Conservation (phyloP, 2,888 invertebrate genomes). For the Nemotelus nigrinus region DNA sequence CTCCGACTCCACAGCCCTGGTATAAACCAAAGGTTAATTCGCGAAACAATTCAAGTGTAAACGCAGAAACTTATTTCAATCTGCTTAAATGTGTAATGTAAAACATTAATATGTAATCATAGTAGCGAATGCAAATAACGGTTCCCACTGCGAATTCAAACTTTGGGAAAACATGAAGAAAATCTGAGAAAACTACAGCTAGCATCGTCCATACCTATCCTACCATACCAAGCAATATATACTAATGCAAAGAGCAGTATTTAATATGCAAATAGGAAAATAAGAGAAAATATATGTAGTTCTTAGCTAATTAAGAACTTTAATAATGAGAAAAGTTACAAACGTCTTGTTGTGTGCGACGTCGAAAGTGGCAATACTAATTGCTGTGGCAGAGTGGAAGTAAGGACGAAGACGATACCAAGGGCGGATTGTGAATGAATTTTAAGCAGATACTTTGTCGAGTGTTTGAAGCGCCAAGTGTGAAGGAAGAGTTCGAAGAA, state of each 20-base stretch:
- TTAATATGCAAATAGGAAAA: not conserved
- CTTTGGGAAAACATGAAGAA: too few species aligned
- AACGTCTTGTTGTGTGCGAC: not conserved
- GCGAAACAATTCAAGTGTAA: too few species aligned
- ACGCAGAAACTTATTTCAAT: too few species aligned
- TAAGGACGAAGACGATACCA: too few species aligned
- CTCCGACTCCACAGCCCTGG: too few species aligned
- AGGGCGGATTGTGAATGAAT: not conserved
- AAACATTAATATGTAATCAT: too few species aligned
- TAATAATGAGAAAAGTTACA: slow-evolving; percentile 38
- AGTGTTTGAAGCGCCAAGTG: not conserved
- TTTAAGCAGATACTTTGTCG: slow-evolving; percentile 1
- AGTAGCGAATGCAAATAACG: too few species aligned
- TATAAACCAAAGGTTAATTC: too few species aligned
- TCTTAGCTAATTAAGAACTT: slow-evolving; percentile 30
- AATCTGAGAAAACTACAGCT: too few species aligned
- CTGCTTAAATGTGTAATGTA: too few species aligned
- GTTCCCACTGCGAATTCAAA: too few species aligned
- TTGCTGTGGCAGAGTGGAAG: not conserved
- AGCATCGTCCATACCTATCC: not conserved
- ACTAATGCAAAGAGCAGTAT: not conserved
- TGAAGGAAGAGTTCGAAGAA: not conserved
- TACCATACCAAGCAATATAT: not conserved
- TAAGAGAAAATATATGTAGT: not conserved
- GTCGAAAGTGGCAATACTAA: not conserved